Evolutionary conservation across 2,113 vertebrate species (phyloP).

Genomic region (Psephotus haematonotus): DNA sequence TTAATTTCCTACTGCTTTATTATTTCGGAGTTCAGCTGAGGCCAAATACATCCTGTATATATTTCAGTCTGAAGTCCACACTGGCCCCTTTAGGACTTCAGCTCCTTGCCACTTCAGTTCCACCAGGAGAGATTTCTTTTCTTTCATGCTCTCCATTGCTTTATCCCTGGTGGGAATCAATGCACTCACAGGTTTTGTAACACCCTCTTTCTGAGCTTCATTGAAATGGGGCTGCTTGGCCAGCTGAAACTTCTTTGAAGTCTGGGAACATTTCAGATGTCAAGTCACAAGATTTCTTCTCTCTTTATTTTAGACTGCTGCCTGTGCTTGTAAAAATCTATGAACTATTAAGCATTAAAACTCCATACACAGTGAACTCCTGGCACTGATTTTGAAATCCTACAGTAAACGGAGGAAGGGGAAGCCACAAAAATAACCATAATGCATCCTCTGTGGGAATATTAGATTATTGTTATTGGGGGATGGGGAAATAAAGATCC

Average conservation of each 20-base stretch:
- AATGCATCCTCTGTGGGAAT: conserved; percentile 12
- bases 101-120: neutral
- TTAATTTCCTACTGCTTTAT: neutral
- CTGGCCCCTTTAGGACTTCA: neutral
- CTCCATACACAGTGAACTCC: neutral
- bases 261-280: conserved; percentile 56
- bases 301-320: conserved; percentile 30
- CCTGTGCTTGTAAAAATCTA: conserved; percentile 46
- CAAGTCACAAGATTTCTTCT: conserved; percentile 47
- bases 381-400: conserved; percentile 18
- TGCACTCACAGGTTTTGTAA: conserved; percentile 18
- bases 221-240: conserved; percentile 42
- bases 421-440: conserved; percentile 16
- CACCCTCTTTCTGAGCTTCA: conserved; percentile 9
- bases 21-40: neutral
- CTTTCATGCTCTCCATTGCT: neutral
- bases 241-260: conserved; percentile 55
- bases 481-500: neutral
- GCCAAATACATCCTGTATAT: neutral
- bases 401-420: neutral
- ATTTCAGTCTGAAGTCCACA: conserved; percentile 12
- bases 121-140: neutral
- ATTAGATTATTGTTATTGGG: neutral
- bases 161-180: neutral
- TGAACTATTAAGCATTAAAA: conserved; percentile 27